Base-by-base conservation (phyloP, 2,113 vertebrate genomes). In the Peromyscus leucopus region DNA sequence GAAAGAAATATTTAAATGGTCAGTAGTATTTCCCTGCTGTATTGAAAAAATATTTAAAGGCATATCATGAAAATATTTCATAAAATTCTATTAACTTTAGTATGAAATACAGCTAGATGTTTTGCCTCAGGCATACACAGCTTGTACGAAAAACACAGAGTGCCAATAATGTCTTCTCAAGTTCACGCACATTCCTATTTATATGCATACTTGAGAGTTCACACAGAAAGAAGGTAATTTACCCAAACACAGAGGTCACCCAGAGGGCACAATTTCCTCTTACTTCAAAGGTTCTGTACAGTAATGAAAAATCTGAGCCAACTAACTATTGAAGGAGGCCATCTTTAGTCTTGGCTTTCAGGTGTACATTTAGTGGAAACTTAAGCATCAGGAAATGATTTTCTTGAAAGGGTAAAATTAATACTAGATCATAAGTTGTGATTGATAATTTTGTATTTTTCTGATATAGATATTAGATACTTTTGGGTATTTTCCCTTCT, bases 181-280 rank as follows among this genome's bases (percentile, higher is more conserved):
- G 61, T 57, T 89, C 79, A 55, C 83, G 28, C 51, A 82, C 51
- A 93, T 71, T 93, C 57, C 26, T 93, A 82, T 94, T 93, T 90
- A 71, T 88, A 96, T 76, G 86, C 71, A 94, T 90, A 76, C 57
- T 97, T 96, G 72, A 85, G 57, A 91, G 46, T 75, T 89, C 55
- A 7, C 76, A 93, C 36, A 94, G 92, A 96, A 93, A 92, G 94
- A 95, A 86, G 59, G 36, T 46, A 89, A 96, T 88, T 89, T 82
- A 89, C 72, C 33, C 91, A 76, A 92, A 89, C 65, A 48, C 5
- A 71, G 71, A 95, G 89, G 94, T 97, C 92, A 86, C 11, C 3
- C 17, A 24, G 21, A 65, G 92, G 55, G 84, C 78, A 91, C 82
- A 96, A 93, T 94, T 91, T 96, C 94, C 80, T 95, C 87, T 96